These are phyloP conservation scores for Poeciliopsis infans DNA, from an alignment of 2,797 vertebrate species.

Conservation along the genomic window DNA sequence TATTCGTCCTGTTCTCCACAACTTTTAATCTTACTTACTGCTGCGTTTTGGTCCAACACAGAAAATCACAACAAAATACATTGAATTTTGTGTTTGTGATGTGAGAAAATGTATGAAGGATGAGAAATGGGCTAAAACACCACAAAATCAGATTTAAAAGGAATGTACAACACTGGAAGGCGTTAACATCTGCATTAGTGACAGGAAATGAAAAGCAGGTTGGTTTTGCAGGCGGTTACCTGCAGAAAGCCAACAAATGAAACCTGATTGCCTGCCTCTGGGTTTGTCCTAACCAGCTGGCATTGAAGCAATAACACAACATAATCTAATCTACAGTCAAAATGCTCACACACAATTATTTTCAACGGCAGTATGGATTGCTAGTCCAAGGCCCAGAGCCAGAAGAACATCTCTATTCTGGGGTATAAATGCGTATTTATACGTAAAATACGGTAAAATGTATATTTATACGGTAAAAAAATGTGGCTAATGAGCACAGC, in stretches of 20 bases:
- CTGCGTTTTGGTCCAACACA: neutral
- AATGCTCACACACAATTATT: neutral
- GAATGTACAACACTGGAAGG: neutral
- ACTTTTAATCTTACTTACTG: neutral
- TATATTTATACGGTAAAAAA: no score
- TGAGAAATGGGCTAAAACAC: neutral
- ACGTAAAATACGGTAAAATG: no score
- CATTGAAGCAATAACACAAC: slow-evolving; percentile 2
- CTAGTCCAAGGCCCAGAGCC: neutral
- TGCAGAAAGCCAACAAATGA: neutral
- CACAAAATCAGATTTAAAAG: neutral
- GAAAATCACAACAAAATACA: neutral
- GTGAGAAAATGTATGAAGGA: neutral
- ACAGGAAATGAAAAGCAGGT: neutral
- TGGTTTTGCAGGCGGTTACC: neutral
- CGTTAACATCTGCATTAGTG: neutral
- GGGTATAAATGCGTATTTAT: no score
- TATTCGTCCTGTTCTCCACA: neutral
- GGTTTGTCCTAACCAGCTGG: slow-evolving; percentile 2
- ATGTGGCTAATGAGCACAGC: no score
- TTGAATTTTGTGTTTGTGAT: neutral
- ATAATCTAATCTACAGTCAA: slow-evolving; percentile 5
- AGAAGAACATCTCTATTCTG: neutral
- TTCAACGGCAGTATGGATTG: slow-evolving; percentile 2
- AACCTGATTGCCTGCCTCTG: neutral